Evolutionary conservation across 2,113 vertebrate species (phyloP), one percentile per base, ranked within the genome.

Genomic region (Pseudorhombus dupliciocellatus): DNA sequence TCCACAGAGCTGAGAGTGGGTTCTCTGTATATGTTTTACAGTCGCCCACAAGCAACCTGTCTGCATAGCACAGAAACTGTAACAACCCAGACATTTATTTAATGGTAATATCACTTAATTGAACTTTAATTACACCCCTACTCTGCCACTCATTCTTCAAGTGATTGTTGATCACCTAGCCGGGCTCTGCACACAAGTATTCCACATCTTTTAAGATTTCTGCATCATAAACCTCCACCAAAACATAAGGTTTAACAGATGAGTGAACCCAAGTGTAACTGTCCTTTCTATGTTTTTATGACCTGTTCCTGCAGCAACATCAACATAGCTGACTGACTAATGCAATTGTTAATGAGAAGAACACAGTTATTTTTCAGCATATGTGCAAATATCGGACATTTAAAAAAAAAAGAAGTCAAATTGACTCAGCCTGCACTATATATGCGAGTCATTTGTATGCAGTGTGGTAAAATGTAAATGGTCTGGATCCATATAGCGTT

Each of bases 51-150:
- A 53, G 50, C 63, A 76, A 81, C 70, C 57, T 28, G 77, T 60
- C 31, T 0, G 16, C 37, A 66, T 63, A 51, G 42, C 40, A 55
- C 30, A 61, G 71, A 75, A 58, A 78, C 44, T 65, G 78, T 85
- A 85, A 86, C 66, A 75, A 75, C 56, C 31, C 28, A 14, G 61
- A 67, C 18, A 77, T 77, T 79, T 75, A 78, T 81, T 77, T 70
- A 79, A 81, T 73, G 61, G 74, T 79, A 73, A 67, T 78, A 81
- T 72, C 2, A 5, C 74, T 70, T 81, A 88, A 85, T 88, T 56
- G 60, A 69, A 48, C 50, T 83, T 83, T 88, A 83, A 87, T 86
- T 80, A 78, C 48, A 70, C 48, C 42, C 70, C 73, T 73, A 61
- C 66, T 56, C 44, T 11, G 59, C 58, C 37, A 81, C 40, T 77